Evolutionary conservation across 2,113 vertebrate species (phyloP).

Genomic region (Indicator indicator): DNA sequence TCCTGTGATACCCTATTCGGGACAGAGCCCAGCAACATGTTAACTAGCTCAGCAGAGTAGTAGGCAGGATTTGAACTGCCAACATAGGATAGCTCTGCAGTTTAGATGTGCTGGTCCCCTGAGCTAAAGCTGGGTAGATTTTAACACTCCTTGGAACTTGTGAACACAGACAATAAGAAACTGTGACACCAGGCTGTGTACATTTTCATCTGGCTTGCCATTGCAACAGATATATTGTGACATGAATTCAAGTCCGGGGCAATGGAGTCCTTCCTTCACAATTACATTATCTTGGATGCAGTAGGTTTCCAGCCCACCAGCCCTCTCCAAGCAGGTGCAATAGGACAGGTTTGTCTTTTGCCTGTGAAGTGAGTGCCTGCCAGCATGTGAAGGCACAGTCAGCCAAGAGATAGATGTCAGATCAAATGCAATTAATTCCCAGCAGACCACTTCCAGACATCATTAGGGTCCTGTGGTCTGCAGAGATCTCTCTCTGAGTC

Average conservation of each 20-base stretch:
- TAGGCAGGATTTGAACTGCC: neutral
- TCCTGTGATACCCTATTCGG: neutral
- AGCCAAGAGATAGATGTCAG: neutral
- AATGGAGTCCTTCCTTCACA: neutral
- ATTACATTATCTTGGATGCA: neutral
- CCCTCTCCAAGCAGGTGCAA: neutral
- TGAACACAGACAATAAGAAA: accelerated
- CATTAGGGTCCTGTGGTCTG: neutral
- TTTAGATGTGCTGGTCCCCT: neutral
- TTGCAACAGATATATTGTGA: neutral
- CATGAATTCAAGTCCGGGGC: neutral
- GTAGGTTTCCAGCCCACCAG: accelerated
- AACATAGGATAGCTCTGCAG: neutral
- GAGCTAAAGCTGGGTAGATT: neutral
- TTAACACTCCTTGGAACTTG: neutral
- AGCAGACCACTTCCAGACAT: neutral
- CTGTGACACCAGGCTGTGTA: neutral
- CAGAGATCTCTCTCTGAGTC: neutral
- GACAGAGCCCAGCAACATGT: neutral
- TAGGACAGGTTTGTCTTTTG: neutral
- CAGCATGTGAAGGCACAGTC: accelerated
- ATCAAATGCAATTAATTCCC: neutral
- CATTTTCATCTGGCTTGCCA: accelerated
- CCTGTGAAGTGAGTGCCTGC: neutral
- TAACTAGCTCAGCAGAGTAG: neutral